Percentiles rank a stretch among this genome's conserved stretches.
Conservation (phyloP, 2,888 invertebrate genomes). For the Toxonevra muliebris region DNA sequence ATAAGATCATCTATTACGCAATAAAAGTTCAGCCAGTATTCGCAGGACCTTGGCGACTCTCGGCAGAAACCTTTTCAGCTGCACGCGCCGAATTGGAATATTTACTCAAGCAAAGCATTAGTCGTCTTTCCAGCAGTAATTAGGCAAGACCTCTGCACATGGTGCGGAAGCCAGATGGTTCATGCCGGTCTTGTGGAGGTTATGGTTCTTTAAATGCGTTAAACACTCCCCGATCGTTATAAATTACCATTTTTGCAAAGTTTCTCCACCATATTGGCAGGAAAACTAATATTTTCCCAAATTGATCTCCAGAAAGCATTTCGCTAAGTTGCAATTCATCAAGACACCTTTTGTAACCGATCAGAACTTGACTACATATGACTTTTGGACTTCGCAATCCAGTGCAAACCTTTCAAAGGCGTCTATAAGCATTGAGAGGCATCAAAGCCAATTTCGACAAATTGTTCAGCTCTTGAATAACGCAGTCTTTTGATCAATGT, state of each 20-base stretch:
- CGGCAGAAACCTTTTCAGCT: slow-evolving; percentile 39
- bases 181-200: slow-evolving; percentile 38
- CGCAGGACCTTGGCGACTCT: slow-evolving; percentile 40
- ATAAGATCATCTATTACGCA: too few relatives aligned
- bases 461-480: too few relatives aligned
- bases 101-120: neutral
- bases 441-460: too few relatives aligned
- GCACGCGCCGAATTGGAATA: slow-evolving; percentile 12
- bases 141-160: too few relatives aligned
- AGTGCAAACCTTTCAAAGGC: slow-evolving; percentile 38
- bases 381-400: too few relatives aligned
- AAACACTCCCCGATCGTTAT: slow-evolving; percentile 22
- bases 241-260: slow-evolving; percentile 17
- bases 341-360: slow-evolving; percentile 45
- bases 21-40: too few relatives aligned
- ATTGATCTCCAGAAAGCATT: slow-evolving; percentile 48
- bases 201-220: slow-evolving; percentile 27
- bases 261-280: too few relatives aligned
- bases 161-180: slow-evolving; percentile 22
- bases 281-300: slow-evolving; percentile 20
- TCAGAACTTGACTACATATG: too few relatives aligned
- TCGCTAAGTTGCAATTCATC: slow-evolving; percentile 40
- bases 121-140: too few relatives aligned
- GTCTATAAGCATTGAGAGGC: too few relatives aligned
- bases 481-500: too few relatives aligned